Evolutionary conservation across 1,140 invertebrate genomes (phyloP), one percentile per base, ranked within the genome.

Genomic region (Drosophila ironensis): DNA sequence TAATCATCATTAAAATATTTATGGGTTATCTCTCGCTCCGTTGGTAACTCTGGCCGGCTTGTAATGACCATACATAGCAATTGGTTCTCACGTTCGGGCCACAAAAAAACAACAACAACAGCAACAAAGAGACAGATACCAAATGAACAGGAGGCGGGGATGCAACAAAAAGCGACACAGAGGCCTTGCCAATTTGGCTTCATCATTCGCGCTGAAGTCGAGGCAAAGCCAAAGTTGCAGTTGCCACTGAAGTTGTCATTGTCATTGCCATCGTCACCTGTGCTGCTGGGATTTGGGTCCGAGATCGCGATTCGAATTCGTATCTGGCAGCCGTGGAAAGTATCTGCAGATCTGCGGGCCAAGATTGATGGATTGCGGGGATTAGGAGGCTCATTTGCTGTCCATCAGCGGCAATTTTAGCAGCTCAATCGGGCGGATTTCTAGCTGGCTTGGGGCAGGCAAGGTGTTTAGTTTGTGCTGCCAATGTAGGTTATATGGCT

Each of bases 1-100:
- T 86, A 86, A 86, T 86, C 80, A 86, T 86, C 80, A 86, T 86
- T 86, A 87, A 86, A 86, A 86, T 86, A 86, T 86, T 86, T 86
- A 86, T 86, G 81, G 75, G 44, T 61, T 59, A 67, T 60, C 80
- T 80, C 78, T 81, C 67, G 77, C 76, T 81, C 67, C 66, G n/a
- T 28, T 8, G 25, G 1, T 27, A 54, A 46, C 70, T 60, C 63
- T 87, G 80, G 81, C 42, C 77, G 71, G 81, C 75, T 87, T 86
- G 80, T 86, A 86, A 86, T 80, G 80, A 86, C 80, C 80, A 84
- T 84, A 84, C 80, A 86, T 86, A 84, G 81, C 80, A 86, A 86
- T 86, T 86, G 80, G 80, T 86, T 86, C 80, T 86, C 80, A 86
- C 80, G 80, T 84, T 84, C 75, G 47, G 54, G 16, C 30, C 35